phyloP scores from a whole-genome alignment of 2,113 vertebrate species.

The Phyllopteryx taeniolatus region DNA sequence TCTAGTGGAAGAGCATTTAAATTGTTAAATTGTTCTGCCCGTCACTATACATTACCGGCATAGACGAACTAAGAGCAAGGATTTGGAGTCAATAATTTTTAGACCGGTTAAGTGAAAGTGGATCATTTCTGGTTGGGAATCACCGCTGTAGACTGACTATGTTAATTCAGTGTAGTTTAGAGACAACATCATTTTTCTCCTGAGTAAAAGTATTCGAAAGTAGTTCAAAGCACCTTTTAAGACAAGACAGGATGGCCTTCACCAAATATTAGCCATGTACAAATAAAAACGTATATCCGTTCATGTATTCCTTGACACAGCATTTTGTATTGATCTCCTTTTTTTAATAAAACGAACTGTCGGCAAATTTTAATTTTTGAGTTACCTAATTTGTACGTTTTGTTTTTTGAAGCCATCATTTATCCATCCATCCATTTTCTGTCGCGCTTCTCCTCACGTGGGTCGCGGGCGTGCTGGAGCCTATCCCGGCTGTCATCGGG shows the following conservation, averaged over 20 bases:
- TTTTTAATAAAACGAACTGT: background rate
- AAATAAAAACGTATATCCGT: background rate
- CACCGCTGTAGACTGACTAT: background rate
- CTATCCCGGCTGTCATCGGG: too few relatives aligned
- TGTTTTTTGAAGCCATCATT: background rate
- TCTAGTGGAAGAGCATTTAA: background rate
- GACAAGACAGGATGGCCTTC: background rate
- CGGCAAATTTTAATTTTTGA: background rate
- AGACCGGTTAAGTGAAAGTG: too few relatives aligned
- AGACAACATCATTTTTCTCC: background rate
- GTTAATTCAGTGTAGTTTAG: background rate
- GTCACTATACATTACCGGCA: too few relatives aligned
- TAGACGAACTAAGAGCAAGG: too few relatives aligned
- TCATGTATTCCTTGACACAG: constrained; percentile 2
- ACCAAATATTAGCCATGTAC: background rate
- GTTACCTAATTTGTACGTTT: background rate
- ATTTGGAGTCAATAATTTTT: too few relatives aligned
- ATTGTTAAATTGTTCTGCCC: background rate
- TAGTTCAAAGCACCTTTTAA: background rate
- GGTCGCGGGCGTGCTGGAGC: too few relatives aligned
- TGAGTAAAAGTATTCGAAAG: background rate
- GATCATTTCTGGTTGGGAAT: background rate
- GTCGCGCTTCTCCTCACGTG: too few relatives aligned
- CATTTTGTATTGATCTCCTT: constrained; percentile 4
- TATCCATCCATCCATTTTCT: background rate